Evolutionary conservation across 2,888 invertebrate species (phyloP).

Genomic region (Drosophila mimetica): DNA sequence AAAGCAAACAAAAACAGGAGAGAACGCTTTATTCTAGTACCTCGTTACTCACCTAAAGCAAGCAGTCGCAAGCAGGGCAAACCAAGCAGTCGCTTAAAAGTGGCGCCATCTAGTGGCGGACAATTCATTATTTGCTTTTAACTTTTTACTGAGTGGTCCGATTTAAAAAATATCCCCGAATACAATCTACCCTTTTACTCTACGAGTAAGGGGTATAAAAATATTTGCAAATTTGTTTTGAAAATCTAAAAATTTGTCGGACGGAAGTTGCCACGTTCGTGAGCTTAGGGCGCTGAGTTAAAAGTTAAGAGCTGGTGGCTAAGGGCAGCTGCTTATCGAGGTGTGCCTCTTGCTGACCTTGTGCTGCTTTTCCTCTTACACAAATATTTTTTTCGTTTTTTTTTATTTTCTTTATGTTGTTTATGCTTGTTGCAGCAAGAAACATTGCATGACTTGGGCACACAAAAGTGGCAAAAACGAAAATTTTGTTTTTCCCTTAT

Average conservation of each 20-base stretch:
- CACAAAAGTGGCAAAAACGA: slow-evolving; percentile 22
- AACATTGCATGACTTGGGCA: slow-evolving; percentile 34
- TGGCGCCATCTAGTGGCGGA: too few relatives aligned
- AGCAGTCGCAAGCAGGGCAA: too few relatives aligned
- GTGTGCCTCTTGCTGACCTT: slow-evolving; percentile 35
- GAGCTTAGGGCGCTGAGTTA: slow-evolving; percentile 20
- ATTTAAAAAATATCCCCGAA: too few relatives aligned
- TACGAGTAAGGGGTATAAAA: too few relatives aligned
- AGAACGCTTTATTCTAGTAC: too few relatives aligned
- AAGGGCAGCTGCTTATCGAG: slow-evolving; percentile 37
- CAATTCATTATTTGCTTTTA: too few relatives aligned
- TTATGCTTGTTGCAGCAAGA: slow-evolving; percentile 41
- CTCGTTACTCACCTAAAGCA: too few relatives aligned
- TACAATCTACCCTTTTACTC: too few relatives aligned
- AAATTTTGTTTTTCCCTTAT: slow-evolving; percentile 7
- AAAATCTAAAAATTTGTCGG: slow-evolving; percentile 56
- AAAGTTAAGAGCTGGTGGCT: slow-evolving; percentile 10
- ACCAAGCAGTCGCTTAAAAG: too few relatives aligned
- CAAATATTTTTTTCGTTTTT: slow-evolving; percentile 6
- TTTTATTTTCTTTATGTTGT: slow-evolving; percentile 25
- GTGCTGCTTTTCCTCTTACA: slow-evolving; percentile 29
- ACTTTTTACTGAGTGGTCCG: too few relatives aligned
- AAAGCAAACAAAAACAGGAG: not conserved
- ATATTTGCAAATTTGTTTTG: slow-evolving; percentile 61
- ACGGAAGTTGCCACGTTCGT: slow-evolving; percentile 54